Base-by-base conservation (phyloP, 2,797 vertebrate genomes). In the Coilia nasus region DNA sequence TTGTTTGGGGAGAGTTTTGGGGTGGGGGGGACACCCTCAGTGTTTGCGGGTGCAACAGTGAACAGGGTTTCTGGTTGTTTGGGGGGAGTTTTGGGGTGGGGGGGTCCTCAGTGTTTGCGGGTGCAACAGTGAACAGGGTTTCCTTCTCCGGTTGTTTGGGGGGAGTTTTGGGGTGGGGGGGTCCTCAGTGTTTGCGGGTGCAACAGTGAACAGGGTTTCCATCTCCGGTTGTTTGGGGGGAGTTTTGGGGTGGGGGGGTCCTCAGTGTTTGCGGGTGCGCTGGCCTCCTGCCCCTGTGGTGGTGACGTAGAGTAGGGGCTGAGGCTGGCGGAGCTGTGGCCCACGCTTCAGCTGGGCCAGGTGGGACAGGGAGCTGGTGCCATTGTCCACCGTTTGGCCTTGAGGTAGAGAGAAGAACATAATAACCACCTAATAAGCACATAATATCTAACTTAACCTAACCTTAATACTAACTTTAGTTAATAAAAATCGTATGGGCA, bases 221-320 rank as follows among this genome's bases (percentile, higher is more conserved):
- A n/a, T n/a, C n/a, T n/a, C n/a, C n/a, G 60, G 28, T 31, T 14
- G 56, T 0, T 62, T 47, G 59, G 84, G 56, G 92, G 91, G 50
- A 6, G 44, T 14, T 44, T 6, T 15, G 57, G 47, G 41, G 64
- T 47, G 3, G 14, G 35, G 25, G 5, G 67, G 86, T 15, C 19
- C 44, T 93, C 85, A 93, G 88, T 92, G 91, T 84, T 92, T 93
- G 88, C 95, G 94, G 9, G 91, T 92, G 35, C 95, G 95, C 87
- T 95, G 95, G 59, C 86, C 91, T 3, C 92, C 94, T 5, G 91
- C 41, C 46, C 92, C 80, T 0, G 91, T 94, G 84, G 91, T 88
- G 89, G 91, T 93, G 88, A 96, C 81, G 75, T 95, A 95, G 89
- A 95, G 89, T 15, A 95, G 93, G 1, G 91, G 93, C 46, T 95